Evolutionary conservation across 1,140 invertebrate genomes (phyloP).

Genomic region (Drosophila lini): DNA sequence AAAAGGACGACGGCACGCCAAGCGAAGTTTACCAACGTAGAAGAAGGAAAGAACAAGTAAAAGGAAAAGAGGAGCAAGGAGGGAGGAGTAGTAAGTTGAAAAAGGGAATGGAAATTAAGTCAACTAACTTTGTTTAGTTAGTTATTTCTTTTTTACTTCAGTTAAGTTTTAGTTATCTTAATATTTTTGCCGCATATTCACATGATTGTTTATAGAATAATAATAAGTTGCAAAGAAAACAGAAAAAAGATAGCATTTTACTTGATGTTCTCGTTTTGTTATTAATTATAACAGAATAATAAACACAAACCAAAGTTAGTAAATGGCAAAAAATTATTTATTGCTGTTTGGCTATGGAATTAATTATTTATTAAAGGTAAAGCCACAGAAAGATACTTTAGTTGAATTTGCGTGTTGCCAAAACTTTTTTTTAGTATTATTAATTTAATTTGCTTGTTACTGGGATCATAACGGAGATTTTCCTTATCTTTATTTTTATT

Average conservation of each 20-base stretch:
- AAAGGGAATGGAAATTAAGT: constrained; percentile 7
- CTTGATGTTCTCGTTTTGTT: not conserved
- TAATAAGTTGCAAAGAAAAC: not conserved
- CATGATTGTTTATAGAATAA: constrained; percentile 1
- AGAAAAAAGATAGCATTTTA: not conserved
- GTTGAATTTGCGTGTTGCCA: constrained; percentile 44
- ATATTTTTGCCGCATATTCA: constrained; percentile 4
- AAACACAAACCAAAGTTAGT: not conserved
- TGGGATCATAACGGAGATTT: not conserved
- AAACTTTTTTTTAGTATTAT: constrained; percentile 9
- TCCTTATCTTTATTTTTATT: not conserved
- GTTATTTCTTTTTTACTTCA: constrained; percentile 8
- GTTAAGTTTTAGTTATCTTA: constrained; percentile 1
- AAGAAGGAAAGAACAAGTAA: not conserved
- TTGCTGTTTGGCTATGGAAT: not conserved
- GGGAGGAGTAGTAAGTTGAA: not conserved
- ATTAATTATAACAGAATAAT: not conserved
- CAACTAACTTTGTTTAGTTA: constrained; percentile 9
- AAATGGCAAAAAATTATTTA: not conserved
- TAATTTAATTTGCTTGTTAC: constrained; percentile 5
- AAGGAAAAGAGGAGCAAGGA: not conserved
- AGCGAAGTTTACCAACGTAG: constrained; percentile 21
- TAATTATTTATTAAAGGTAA: not conserved
- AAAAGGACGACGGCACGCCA: constrained; percentile 20
- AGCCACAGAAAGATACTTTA: not conserved